Base-by-base conservation (phyloP, 2,113 vertebrate genomes). In the Pao palembangensis region DNA sequence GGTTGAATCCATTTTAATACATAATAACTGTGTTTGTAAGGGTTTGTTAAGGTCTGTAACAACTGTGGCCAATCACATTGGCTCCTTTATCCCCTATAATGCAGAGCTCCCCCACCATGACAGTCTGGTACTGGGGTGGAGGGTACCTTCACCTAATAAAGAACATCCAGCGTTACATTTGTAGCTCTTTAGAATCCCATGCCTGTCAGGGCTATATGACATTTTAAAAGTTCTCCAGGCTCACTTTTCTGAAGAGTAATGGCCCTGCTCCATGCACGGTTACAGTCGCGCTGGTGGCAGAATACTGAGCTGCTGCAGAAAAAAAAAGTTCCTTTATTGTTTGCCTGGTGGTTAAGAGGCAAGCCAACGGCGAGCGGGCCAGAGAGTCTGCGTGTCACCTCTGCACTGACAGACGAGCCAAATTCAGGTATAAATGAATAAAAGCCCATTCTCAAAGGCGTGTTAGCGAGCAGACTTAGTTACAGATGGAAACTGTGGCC, bases 1-100 rank as follows among this genome's bases (percentile, higher is more conserved):
- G 14, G 8, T 14, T 25, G 12, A 71, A 58, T 62, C 20, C 5
- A 15, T 67, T 64, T 71, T 61, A 42, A 61, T 61, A 46, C 15
- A 56, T 57, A 75, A 54, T 61, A 53, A 6, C 15, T 65, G 10
- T 61, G 17, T 51, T 56, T 55, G 21, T 28, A 20, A 51, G 47
- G 17, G 41, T 60, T 57, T 43, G 38, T 64, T n/a, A 48, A 51
- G 43, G n/a, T 8, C 14, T 67, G 17, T 56, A 44, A 51, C 16
- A 52, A 46, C 16, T 61, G 17, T 34, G 31, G 57, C 31, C 62
- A 66, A 34, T 61, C 41, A 49, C 20, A 49, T 52, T 51, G 28
- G 17, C 42, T 56, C 21, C 42, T 63, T 59, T 58, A 47, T 63
- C 34, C 50, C 25, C 25, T 76, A 19, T 18, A 48, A 64, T 18